phyloP scores from a whole-genome alignment of 2,113 vertebrate species.

The Sinocyclocheilus rhinocerous region DNA sequence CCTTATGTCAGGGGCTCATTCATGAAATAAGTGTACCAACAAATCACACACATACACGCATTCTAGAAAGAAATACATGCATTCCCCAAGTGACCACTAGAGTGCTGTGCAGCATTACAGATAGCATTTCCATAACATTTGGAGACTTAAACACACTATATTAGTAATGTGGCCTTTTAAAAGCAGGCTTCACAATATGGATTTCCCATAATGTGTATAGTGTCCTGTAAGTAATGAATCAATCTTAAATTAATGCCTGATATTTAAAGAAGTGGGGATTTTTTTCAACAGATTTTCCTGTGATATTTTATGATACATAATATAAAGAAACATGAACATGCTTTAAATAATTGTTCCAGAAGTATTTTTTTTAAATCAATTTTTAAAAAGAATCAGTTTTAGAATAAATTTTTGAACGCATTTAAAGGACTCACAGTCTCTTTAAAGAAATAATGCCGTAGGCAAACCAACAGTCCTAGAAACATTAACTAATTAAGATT shows the following conservation, averaged over 20 bases:
- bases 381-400: not conserved
- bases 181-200: slow-evolving; percentile 1
- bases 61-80: slow-evolving; percentile 49
- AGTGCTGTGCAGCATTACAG: slow-evolving; percentile 80
- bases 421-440: not conserved
- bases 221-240: not conserved
- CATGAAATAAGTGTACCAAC: slow-evolving; percentile 49
- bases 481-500: not conserved
- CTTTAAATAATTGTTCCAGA: not conserved
- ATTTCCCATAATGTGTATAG: slow-evolving; percentile 3
- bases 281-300: not conserved
- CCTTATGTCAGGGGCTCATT: slow-evolving; percentile 56
- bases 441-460: not conserved
- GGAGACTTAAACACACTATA: slow-evolving; percentile 26
- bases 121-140: slow-evolving; percentile 57
- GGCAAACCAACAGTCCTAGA: not conserved
- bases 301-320: not conserved
- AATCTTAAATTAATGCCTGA: not conserved
- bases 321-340: not conserved
- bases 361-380: not conserved
- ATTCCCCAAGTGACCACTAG: slow-evolving; percentile 78
- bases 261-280: not conserved
- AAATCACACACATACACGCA: slow-evolving; percentile 36
- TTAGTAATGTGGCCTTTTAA: slow-evolving; percentile 5
- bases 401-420: not conserved